Conservation (phyloP, 2,113 vertebrate species). For the Nycticebus coucang region DNA sequence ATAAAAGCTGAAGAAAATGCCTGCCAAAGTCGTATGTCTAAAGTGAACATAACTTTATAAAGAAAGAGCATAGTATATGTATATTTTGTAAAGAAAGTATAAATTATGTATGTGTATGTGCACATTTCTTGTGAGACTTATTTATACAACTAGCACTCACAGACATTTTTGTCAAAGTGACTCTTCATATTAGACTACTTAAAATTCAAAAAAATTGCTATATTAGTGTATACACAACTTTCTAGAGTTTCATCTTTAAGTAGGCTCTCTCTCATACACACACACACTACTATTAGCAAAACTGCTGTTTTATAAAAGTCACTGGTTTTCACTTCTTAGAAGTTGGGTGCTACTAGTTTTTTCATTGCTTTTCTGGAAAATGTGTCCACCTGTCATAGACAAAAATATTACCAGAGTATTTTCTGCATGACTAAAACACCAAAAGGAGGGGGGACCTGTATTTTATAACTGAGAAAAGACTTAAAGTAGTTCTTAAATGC, state of each 20-base stretch:
- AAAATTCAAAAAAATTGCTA: constrained; percentile 20
- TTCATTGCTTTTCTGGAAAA: constrained; percentile 27
- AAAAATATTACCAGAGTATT: not conserved
- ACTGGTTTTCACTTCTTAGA: constrained; percentile 38
- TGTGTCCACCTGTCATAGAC: not conserved
- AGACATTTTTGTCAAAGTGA: not conserved
- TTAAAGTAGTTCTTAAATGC: not conserved
- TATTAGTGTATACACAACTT: not conserved
- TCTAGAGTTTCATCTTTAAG: not conserved
- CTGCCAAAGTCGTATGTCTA: not conserved
- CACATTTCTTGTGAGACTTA: not conserved
- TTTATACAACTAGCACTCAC: not conserved
- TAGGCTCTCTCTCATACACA: not conserved
- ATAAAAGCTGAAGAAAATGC: not conserved
- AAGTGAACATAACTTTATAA: constrained; percentile 24
- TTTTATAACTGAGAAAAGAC: constrained; percentile 28
- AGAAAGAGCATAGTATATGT: not conserved
- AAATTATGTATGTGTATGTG: not conserved
- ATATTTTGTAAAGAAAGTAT: not conserved
- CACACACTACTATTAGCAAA: not conserved
- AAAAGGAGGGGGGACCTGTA: not conserved
- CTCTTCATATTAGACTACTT: not conserved
- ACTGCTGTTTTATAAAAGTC: constrained; percentile 22
- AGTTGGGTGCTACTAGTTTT: constrained; percentile 9
- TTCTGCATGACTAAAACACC: not conserved